These are phyloP conservation scores for Psittacus erithacus DNA, from an alignment of 2,113 vertebrate species.

Conservation along the genomic window DNA sequence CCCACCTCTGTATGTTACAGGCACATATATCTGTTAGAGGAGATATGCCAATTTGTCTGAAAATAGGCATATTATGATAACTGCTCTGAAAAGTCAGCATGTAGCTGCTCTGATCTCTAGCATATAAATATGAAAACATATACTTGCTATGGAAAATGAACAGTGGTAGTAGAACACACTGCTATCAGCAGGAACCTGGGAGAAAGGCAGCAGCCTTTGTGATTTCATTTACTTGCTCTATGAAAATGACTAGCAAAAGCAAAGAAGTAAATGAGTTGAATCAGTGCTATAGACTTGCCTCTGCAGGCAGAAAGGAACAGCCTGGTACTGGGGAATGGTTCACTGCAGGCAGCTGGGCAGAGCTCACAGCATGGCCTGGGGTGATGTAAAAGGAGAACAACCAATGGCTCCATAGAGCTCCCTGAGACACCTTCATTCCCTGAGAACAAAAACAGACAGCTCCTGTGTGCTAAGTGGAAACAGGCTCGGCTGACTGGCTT, in stretches of 20 bases:
- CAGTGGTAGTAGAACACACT: neutral
- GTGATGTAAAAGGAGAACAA: neutral
- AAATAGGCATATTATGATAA: neutral
- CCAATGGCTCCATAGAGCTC: constrained; percentile 19
- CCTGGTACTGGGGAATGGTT: neutral
- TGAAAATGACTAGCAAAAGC: neutral
- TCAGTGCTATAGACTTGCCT: neutral
- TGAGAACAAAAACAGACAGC: neutral
- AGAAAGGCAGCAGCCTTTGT: neutral
- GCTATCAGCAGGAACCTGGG: neutral
- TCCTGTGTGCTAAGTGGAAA: constrained; percentile 40
- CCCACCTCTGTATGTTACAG: neutral
- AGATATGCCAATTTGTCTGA: neutral
- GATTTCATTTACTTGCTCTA: constrained; percentile 5
- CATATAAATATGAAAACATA: neutral
- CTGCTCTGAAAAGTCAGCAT: neutral
- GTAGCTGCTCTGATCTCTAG: neutral
- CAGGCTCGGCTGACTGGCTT: constrained; percentile 9
- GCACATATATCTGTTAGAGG: neutral
- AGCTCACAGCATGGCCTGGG: constrained; percentile 30
- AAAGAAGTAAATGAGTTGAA: constrained; percentile 20
- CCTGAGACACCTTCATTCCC: neutral
- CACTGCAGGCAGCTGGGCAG: constrained; percentile 36
- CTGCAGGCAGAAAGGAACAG: neutral
- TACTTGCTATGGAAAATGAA: neutral